These are phyloP conservation scores for Lepidurus couesii DNA, from an alignment of 1,140 invertebrate species.

Conservation along the genomic window DNA sequence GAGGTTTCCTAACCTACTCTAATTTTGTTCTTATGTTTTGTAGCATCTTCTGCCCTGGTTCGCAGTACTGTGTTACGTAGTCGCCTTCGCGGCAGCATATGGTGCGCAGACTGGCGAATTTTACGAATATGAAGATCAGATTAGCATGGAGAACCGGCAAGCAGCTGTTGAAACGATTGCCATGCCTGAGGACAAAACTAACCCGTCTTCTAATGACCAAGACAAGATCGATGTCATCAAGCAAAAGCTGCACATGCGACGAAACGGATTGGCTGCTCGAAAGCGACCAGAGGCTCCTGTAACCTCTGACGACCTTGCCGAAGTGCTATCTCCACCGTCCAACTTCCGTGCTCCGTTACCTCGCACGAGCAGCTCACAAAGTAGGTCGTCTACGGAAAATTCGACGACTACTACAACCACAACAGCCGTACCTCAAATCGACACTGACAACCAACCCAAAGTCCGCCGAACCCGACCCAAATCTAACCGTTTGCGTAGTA, in stretches of 20 bases:
- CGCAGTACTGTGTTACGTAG: neutral
- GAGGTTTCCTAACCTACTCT: neutral
- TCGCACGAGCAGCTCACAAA: neutral
- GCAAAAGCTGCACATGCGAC: constrained; percentile 21
- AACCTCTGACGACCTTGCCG: neutral
- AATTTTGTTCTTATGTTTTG: neutral
- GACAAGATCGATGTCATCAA: constrained; percentile 23
- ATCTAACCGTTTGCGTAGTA: neutral
- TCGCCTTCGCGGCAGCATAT: constrained; percentile 3
- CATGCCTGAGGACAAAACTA: neutral
- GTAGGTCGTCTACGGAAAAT: neutral
- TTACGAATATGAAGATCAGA: constrained; percentile 26
- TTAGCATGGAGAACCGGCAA: constrained; percentile 24
- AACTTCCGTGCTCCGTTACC: constrained; percentile 11
- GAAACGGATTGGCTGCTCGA: neutral
- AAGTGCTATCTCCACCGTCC: neutral
- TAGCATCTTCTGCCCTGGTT: neutral
- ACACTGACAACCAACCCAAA: neutral
- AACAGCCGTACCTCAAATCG: neutral
- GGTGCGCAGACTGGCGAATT: neutral
- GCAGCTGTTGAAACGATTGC: neutral
- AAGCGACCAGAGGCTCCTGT: neutral
- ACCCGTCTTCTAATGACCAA: neutral
- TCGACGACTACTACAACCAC: neutral
- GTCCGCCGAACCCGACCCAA: neutral